Evolutionary conservation across 2,888 invertebrate genomes (phyloP).

Genomic region (Chaitophorus viminalis): DNA sequence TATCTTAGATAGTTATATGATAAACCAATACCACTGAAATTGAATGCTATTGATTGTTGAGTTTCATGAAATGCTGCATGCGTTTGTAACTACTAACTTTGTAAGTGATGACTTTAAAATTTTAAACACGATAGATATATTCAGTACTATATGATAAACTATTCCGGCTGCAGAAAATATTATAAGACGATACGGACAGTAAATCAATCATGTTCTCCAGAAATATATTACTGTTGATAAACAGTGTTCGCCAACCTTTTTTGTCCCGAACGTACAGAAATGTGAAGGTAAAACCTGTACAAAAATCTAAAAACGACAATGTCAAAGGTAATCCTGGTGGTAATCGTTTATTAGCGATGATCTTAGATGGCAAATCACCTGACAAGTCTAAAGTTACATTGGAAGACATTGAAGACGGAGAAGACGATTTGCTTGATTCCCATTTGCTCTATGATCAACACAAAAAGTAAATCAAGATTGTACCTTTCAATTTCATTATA

Average conservation of each 20-base stretch:
- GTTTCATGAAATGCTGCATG: too few relatives aligned
- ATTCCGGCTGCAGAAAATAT: background rate
- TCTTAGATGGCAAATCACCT: conserved; percentile 36
- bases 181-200: background rate
- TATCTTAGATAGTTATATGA: too few relatives aligned
- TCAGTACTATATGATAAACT: too few relatives aligned
- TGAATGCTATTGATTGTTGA: too few relatives aligned
- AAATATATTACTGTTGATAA: conserved; percentile 5
- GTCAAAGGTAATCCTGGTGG: conserved; percentile 53
- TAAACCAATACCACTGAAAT: too few relatives aligned
- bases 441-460: conserved; percentile 53
- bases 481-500: too few relatives aligned
- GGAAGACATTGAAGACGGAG: conserved; percentile 42
- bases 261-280: conserved; percentile 16
- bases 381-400: conserved; percentile 20
- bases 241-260: background rate
- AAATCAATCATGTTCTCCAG: background rate
- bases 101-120: too few relatives aligned
- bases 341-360: conserved; percentile 27
- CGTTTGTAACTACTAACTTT: too few relatives aligned
- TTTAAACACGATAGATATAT: too few relatives aligned
- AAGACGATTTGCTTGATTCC: conserved; percentile 45
- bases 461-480: conserved; percentile 16
- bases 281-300: background rate
- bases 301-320: background rate